Evolutionary conservation across 1,140 invertebrate species (phyloP), one percentile per base, ranked within the genome.

Genomic region (Diprion similis): DNA sequence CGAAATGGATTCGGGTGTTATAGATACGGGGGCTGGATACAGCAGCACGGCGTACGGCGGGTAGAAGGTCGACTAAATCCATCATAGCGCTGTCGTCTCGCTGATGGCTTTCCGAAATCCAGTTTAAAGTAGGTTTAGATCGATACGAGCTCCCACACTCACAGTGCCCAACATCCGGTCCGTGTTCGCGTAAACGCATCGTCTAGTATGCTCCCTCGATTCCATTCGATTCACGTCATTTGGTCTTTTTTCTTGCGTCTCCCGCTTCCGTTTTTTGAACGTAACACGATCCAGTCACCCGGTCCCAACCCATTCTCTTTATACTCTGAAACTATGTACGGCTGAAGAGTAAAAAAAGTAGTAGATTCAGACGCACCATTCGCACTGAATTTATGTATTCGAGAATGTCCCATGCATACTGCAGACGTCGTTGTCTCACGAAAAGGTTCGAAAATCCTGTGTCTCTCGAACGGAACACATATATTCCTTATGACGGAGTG

Each of bases 1-100:
- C 75, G 81, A 81, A 81, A 81, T 81, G 80, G 80, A 80, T 81
- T 81, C 79, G 81, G 78, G 73, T 71, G 78, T 78, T 81, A 80
- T 73, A 76, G 76, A 81, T 79, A 81, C 74, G 66, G 71, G 72
- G 73, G 37, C 11, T 18, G 48, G 65, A 69, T 65, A 78, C 59
- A 47, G 72, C 66, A 15, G 51, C 51, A 17, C 9, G n/a, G 11
- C 11, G 6, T 9, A 17, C 11, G 24, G 24, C 24, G 24, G 24
- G 24, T 17, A 59, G 51, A 59, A 59, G 51, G 51, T 71, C 67
- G 67, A 74, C 66, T 81, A 76, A 80, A 81, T 81, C 80, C 74
- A 81, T 81, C 80, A 81, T 80, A 69, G 37, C 48, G 18, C 68
- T 72, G 75, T 19, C 76, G 68, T 76, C 74, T 37, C 69, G 17